Conservation (phyloP, 1,140 invertebrate genomes). For the Lucilia sericata region DNA sequence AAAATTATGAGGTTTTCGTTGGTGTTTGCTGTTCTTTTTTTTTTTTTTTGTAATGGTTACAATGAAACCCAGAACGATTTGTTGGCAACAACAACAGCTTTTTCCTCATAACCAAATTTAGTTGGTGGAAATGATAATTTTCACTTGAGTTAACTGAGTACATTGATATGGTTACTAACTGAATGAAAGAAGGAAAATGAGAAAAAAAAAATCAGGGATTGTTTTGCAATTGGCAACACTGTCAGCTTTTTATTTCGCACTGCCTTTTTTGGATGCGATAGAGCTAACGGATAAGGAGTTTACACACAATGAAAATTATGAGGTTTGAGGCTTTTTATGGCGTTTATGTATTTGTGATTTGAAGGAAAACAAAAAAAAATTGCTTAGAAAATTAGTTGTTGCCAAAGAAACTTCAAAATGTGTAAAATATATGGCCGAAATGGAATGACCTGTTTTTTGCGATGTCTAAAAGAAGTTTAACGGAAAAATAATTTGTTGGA, state of each 20-base stretch:
- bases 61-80: not conserved
- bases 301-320: not conserved
- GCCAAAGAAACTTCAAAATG: constrained; percentile 10
- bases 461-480: not conserved
- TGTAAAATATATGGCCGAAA: not conserved
- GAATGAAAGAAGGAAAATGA: not conserved
- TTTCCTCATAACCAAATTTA: constrained; percentile 11
- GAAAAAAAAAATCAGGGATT: not conserved
- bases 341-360: not conserved
- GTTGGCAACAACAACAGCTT: not conserved
- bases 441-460: not conserved
- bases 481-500: no score
- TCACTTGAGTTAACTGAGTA: constrained; percentile 12
- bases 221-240: constrained; percentile 3
- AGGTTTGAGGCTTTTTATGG: constrained; percentile 18
- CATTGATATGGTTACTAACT: not conserved
- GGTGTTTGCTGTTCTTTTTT: not conserved
- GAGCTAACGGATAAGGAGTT: not conserved
- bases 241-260: not conserved
- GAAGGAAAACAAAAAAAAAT: not conserved
- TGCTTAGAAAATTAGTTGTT: constrained; percentile 1
- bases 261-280: not conserved
- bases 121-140: constrained; percentile 29
- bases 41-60: not conserved
- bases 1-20: not conserved